phyloP scores from a whole-genome alignment of 2,888 invertebrate genomes.

The Eumerus sabulonum region DNA sequence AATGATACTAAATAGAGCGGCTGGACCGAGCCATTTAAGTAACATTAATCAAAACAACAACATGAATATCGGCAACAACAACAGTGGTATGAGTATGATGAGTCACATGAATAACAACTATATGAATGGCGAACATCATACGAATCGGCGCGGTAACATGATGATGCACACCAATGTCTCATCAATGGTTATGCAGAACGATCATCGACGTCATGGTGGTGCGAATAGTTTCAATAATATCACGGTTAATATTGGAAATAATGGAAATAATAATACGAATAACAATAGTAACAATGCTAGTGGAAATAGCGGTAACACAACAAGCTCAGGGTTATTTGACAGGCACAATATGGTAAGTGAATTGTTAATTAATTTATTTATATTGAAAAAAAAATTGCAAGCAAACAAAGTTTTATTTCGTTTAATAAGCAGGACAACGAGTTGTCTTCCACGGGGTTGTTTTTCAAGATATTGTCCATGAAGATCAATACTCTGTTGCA shows the following conservation, averaged over 20 bases:
- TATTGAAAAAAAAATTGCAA: too few species aligned
- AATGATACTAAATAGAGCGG: constrained; percentile 71
- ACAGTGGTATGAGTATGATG: constrained; percentile 46
- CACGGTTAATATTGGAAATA: constrained; percentile 27
- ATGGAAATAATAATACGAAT: constrained; percentile 45
- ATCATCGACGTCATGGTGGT: constrained; percentile 60
- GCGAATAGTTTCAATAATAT: constrained; percentile 58
- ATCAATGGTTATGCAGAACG: constrained; percentile 54
- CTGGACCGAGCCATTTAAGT: constrained; percentile 71
- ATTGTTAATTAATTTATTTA: too few species aligned
- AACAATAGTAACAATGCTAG: constrained; percentile 63
- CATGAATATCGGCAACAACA: constrained; percentile 12
- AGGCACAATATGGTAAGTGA: constrained; percentile 72
- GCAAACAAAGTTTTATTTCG: too few species aligned
- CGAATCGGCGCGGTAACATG: constrained; percentile 58
- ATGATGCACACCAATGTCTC: constrained; percentile 59
- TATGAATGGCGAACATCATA: constrained; percentile 64
- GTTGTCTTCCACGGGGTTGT: too few species aligned
- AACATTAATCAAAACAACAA: constrained; percentile 58
- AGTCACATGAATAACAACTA: constrained; percentile 46
- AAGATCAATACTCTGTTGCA: too few species aligned
- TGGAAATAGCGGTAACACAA: constrained; percentile 70
- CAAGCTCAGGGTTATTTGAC: constrained; percentile 74
- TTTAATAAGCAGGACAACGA: too few species aligned
- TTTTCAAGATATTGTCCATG: too few species aligned